Percentiles rank a stretch among this genome's conserved stretches.
These are phyloP conservation scores for Epistrophella euchroma DNA, from an alignment of 2,888 invertebrate species.

Conservation along the genomic window DNA sequence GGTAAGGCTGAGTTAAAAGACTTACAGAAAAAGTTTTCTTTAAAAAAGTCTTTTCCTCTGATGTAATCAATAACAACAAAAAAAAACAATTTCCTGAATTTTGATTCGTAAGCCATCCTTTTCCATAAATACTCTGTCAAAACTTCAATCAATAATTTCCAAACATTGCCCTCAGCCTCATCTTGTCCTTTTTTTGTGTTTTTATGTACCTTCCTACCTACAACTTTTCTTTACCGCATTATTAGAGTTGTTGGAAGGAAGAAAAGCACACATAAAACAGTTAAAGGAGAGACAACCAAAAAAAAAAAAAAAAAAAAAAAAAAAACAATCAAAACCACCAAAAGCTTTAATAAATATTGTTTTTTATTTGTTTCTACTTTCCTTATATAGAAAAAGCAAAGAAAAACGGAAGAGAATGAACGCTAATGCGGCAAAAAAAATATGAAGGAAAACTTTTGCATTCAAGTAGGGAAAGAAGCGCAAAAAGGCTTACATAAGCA, in stretches of 20 bases:
- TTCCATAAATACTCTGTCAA: constrained; percentile 7
- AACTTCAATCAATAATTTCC: constrained; percentile 37
- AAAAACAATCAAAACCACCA: constrained; percentile 17
- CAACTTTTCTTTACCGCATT: constrained; percentile 27
- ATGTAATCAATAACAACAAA: constrained; percentile 18
- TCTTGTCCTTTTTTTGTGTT: background rate
- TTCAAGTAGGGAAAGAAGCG: constrained; percentile 16
- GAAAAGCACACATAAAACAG: constrained; percentile 12
- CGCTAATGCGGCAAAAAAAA: constrained; percentile 73
- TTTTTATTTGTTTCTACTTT: background rate
- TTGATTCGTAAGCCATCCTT: background rate
- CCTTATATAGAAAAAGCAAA: background rate
- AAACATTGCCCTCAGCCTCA: constrained; percentile 10
- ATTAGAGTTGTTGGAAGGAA: constrained; percentile 17
- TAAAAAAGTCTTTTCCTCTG: constrained; percentile 1
- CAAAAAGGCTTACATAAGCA: constrained; percentile 56
- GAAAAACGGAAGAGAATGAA: constrained; percentile 41
- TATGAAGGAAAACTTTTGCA: constrained; percentile 41
- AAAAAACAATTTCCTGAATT: constrained; percentile 7
- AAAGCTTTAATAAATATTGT: constrained; percentile 22
- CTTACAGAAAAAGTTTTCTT: background rate
- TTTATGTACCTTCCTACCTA: no score
- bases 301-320: constrained; percentile 1
- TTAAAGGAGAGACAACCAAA: background rate
- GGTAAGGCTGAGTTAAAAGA: constrained; percentile 11